Base-by-base conservation (phyloP, 2,888 invertebrate genomes). In the Strigamia maritima region DNA sequence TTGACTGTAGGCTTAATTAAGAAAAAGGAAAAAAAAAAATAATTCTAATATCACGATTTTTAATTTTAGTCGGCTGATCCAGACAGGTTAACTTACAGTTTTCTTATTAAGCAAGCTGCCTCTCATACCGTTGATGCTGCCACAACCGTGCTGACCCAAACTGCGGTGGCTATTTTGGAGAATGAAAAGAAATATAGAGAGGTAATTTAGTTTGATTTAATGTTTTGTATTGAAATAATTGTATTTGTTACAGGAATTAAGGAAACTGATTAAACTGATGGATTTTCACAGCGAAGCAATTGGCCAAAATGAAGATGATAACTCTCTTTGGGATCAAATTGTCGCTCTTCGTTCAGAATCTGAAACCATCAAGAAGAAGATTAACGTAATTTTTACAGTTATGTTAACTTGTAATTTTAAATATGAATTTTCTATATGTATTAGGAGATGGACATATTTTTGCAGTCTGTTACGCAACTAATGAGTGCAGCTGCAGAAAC, bases 381-480 rank as follows among this genome's bases (percentile, higher is more conserved):
- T 75, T 26, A 75, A 75, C 24, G 75, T 75, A 75, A n/a, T 12
- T 70, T 28, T 70, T 40, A 2, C 31, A 4, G 2, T 31, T 31
- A 2, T 49, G 49, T n/a, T 49, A 6, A 40, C 14, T 40, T 40
- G 8, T 75, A 26, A 26, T 7, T 24, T 75, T 26, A 26, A 26
- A 6, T 65, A 65, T 65, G n/a, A n/a, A n/a, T 75, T 76, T 31
- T 76, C 24, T 76, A 19, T 22, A 3, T 76, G 16, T 31, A 16
- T 77, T 77, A 60, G 77, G 77, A 77, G 16, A 40, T 77, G 28
- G 77, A 77, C 44, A 16, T 77, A 16, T 77, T 35, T 54, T 24
- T 77, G 16, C 49, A 77, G 14, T 77, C 77, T 10, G 77, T 77
- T 14, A 49, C 26, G 2, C 24, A 54, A n/a, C 19, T 77, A 3